Evolutionary conservation across 2,888 invertebrate species (phyloP), one percentile per base, ranked within the genome.

Genomic region (Ichneumon xanthorius): DNA sequence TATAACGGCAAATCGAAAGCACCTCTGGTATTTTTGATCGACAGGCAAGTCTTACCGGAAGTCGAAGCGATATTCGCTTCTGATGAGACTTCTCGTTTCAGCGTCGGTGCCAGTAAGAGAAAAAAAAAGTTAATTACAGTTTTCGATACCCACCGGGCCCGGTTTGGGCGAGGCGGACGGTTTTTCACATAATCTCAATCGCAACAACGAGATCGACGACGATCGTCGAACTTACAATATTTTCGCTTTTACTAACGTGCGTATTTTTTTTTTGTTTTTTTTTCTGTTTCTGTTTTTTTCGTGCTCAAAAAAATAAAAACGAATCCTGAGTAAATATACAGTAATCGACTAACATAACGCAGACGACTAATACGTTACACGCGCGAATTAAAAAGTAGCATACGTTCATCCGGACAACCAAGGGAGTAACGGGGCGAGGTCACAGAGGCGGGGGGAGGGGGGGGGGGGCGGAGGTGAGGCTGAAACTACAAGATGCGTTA

Each of bases 261-360:
- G 40, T 40, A 33, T 73, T 50, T 50, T 67, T 40, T 45, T 75
- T 22, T 76, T 26, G n/a, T n/a, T n/a, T 48, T 48, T 6, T 22
- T 68, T n/a, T 26, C 26, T 26, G 0, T 73, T 77, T 37, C n/a
- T n/a, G n/a, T 67, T 40, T 45, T 75, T 79, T 5, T 40, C 50
- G 67, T 67, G 80, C 61, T 84, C 77, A 53, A 80, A 65, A 84
- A 80, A 80, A 70, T 53, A 76, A 80, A 84, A 48, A 30, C 14
- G 0, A 76, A 81, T 71, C 67, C 77, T 58, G 61, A 71, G 80
- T 61, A 55, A 84, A 68, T 53, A 58, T 68, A 63, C 14, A 61
- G 26, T 68, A 67, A 76, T 72, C 73, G 77, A 80, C 53, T 50
- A 53, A 45, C 37, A 58, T 67, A 68, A 33, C 30, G 40, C 61